Base-by-base conservation (phyloP, 2,113 vertebrate genomes). In the Ictidomys tridecemlineatus region DNA sequence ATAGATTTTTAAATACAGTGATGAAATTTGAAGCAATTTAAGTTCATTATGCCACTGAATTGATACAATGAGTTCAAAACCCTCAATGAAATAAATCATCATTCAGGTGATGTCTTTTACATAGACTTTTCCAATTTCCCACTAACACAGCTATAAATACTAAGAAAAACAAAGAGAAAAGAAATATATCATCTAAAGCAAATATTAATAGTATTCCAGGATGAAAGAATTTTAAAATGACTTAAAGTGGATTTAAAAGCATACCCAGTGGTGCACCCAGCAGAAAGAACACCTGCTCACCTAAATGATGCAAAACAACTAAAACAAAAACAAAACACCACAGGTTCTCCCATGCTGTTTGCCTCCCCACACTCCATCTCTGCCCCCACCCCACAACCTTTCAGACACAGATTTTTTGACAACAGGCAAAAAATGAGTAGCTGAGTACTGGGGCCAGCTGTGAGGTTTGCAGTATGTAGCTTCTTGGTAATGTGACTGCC, bases 201-300 rank as follows among this genome's bases (percentile, higher is more conserved):
- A 94, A 80, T 45, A 80, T 10, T 58, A 79, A 72, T 3, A 45
- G 70, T 53, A 92, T 65, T 70, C 34, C 24, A 78, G 39, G 56
- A 94, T 83, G 63, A 70, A 89, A 78, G 42, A 91, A 85, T 94
- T 89, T 85, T 72, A 79, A 90, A 95, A 51, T 67, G 76, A 28
- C 74, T 95, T 61, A 88, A 82, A 88, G 61, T 73, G 4, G 34
- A 73, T 58, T 85, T 95, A 48, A 95, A 90, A 77, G 58, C 34
- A 74, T 39, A 85, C 42, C 63, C 70, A 28, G 30, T 22, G 3
- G 2, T 65, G 4, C 42, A 17, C 34, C 90, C 56, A 76, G 56
- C 14, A 91, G 69, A 77, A 63, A 86, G 22, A 97, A 58, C 4
- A 53, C 5, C 39, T 80, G 67, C 22, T 85, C 67, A 53, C 11